phyloP scores from a whole-genome alignment of 2,888 invertebrate genomes.

The Germaria angustata region DNA sequence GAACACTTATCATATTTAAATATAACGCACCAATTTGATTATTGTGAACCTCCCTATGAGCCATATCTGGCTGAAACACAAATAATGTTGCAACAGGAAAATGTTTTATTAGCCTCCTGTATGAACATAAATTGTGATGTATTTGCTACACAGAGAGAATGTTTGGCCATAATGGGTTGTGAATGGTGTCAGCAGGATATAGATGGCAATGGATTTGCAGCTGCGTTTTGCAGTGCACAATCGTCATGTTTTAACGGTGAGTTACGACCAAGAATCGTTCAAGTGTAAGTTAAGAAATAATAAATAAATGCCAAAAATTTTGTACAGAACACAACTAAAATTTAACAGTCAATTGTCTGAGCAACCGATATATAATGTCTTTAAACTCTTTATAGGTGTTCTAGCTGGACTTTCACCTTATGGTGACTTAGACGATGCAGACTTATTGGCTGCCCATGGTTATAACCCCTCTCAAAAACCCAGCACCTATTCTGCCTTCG shows the following conservation, averaged over 20 bases:
- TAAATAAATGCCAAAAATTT: too few species aligned
- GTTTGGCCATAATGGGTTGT: constrained; percentile 89
- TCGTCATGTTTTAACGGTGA: constrained; percentile 90
- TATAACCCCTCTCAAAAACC: constrained; percentile 78
- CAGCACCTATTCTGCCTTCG: constrained; percentile 87
- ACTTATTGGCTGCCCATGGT: constrained; percentile 75
- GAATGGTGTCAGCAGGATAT: constrained; percentile 94
- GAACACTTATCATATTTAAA: constrained; percentile 66
- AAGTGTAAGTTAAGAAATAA: too few species aligned
- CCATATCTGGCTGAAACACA: constrained; percentile 72
- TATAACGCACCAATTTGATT: constrained; percentile 75
- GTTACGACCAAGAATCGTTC: too few species aligned
- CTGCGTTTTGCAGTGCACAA: constrained; percentile 90
- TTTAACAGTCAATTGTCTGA: too few species aligned
- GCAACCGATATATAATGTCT: too few species aligned
- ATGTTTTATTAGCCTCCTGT: constrained; percentile 84
- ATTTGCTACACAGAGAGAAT: constrained; percentile 84
- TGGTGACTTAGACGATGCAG: constrained; percentile 76
- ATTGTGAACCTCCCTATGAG: constrained; percentile 77
- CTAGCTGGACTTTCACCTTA: constrained; percentile 91
- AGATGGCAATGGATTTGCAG: constrained; percentile 85
- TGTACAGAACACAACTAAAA: too few species aligned
- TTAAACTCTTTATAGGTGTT: constrained; percentile 78
- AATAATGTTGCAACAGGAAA: constrained; percentile 77
- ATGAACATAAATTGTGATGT: constrained; percentile 86